Base-by-base conservation (phyloP, 1,140 invertebrate genomes). In the Drosophila rufa region DNA sequence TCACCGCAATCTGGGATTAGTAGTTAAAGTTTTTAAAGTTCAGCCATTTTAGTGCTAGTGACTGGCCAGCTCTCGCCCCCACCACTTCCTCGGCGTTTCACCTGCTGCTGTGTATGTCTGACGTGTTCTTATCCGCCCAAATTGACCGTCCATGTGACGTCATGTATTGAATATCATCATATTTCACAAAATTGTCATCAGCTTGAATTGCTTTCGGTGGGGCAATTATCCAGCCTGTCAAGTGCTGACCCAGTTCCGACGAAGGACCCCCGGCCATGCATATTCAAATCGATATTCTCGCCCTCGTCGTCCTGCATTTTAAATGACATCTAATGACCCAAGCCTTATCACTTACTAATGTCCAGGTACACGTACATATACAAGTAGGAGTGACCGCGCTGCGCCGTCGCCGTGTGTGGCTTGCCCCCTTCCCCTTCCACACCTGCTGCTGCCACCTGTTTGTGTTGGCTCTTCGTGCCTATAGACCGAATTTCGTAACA, bases 251-350 rank as follows among this genome's bases (percentile, higher is more conserved):
- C 30, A 71, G 25, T 69, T 58, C 17, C 12, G n/a, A 36, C 43
- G 11, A 30, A 68, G 64, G 36, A 58, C 45, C 11, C 33, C 12
- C 60, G 46, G 55, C 15, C 60, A 75, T 78, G 56, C 66, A 64
- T 42, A 61, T 67, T 70, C 71, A 76, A 87, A 89, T 87, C 84
- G 68, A 87, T 87, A 89, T 36, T 38, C 4, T 30, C 45, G 14
- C 22, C 50, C 17, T 40, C 36, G 14, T 45, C 12, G 58, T 56
- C 68, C 58, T 73, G 71, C 68, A 75, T 75, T 73, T 73, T 73
- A 75, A 75, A 75, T 75, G 57, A 48, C 56, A 33, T 9, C 43
- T 71, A 75, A 75, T 75, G 53, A 56, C 53, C 19, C 14, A 19
- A 14, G 36, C 58, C 19, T 74, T 77, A 58, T 61, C 43, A 71